These are phyloP conservation scores for Coregonus suidteri DNA, from an alignment of 2,797 vertebrate species.

Conservation along the genomic window DNA sequence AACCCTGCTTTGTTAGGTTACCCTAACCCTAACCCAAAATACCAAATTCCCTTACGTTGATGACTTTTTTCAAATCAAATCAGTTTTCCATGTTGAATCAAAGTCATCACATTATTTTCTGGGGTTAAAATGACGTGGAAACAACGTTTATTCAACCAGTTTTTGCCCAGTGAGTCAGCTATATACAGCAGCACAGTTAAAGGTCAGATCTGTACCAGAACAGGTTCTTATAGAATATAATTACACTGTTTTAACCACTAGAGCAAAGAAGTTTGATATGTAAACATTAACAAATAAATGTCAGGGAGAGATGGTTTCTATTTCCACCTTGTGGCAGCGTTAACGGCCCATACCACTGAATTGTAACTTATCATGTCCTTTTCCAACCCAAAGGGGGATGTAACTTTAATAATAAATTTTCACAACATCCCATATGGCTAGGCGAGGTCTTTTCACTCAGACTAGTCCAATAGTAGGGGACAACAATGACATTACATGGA, in stretches of 20 bases:
- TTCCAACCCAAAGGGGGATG: neutral
- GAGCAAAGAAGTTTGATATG: constrained; percentile 45
- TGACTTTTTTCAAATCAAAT: too few species aligned
- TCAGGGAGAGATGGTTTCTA: constrained; percentile 36
- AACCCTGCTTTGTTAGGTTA: too few species aligned
- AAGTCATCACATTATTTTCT: too few species aligned
- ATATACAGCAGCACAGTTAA: constrained; percentile 20
- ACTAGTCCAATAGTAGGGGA: neutral
- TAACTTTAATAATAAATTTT: neutral
- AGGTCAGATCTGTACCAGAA: constrained; percentile 10
- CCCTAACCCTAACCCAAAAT: too few species aligned
- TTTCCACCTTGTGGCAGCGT: constrained; percentile 30
- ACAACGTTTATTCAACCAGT: too few species aligned
- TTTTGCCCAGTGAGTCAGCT: neutral
- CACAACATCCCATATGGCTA: constrained; percentile 16
- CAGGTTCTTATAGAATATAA: neutral
- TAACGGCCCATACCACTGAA: neutral
- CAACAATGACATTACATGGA: constrained; percentile 11
- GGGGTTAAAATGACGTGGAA: too few species aligned
- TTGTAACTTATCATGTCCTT: neutral
- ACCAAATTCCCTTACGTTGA: too few species aligned
- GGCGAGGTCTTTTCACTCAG: neutral
- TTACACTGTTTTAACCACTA: constrained; percentile 36
- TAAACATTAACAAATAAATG: constrained; percentile 45
- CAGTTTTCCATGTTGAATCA: too few species aligned